phyloP scores from a whole-genome alignment of 35 echinoderm and acorn worm genomes.

The Lytechinus variegatus region DNA sequence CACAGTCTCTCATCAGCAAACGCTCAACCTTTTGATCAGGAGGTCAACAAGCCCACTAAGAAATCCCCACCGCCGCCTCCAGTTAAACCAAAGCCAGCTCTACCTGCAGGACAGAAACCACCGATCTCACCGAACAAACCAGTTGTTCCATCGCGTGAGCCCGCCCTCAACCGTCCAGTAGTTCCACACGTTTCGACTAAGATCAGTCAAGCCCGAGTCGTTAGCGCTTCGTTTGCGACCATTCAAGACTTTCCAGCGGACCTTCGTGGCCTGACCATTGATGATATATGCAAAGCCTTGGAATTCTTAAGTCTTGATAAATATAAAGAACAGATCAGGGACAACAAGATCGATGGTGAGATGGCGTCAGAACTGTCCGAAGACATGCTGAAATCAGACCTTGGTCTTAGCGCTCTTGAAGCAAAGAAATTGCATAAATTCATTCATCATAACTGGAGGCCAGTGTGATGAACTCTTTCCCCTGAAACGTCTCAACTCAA shows the following conservation, averaged over 20 bases:
- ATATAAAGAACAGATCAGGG: not conserved
- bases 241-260: not conserved
- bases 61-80: not conserved
- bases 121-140: not conserved
- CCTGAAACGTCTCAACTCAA: not conserved
- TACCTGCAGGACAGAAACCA: not conserved
- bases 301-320: not conserved
- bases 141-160: not conserved
- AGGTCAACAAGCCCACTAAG: not conserved
- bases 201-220: not conserved
- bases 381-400: constrained; percentile 21
- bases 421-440: constrained; percentile 36
- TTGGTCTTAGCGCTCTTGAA: not conserved
- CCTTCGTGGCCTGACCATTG: not conserved
- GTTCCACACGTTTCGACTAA: not conserved
- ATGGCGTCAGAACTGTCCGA: constrained; percentile 16
- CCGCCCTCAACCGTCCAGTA: not conserved
- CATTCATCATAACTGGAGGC: constrained; percentile 40
- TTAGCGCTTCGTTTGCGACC: not conserved
- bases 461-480: constrained; percentile 27
- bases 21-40: not conserved
- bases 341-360: constrained; percentile 36
- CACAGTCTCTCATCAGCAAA: not conserved
- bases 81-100: not conserved
- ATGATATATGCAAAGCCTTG: constrained; percentile 30